phyloP scores from a whole-genome alignment of 1,140 invertebrate genomes.

The Drosophila trapezifrons region DNA sequence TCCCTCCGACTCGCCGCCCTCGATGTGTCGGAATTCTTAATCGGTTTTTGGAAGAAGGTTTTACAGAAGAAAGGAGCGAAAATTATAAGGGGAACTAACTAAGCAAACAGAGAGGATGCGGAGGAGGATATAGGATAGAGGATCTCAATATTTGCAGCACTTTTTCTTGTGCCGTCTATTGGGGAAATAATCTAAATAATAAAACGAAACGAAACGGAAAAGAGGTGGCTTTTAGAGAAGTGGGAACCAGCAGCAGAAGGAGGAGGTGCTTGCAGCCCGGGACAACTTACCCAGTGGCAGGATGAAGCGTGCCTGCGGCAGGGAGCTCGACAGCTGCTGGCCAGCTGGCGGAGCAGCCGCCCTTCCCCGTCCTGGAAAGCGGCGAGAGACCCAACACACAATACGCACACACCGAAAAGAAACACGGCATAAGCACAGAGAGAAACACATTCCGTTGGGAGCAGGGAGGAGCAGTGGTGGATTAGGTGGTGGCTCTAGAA shows the following conservation, averaged over 20 bases:
- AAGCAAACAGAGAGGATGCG: conserved; percentile 30
- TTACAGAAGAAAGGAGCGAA: conserved; percentile 43
- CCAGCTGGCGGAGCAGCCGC: conserved; percentile 19
- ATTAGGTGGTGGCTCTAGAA: conserved; percentile 54
- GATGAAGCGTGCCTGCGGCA: conserved; percentile 77
- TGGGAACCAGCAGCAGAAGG: conserved; percentile 5
- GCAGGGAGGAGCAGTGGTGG: conserved; percentile 14
- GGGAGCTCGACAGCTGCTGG: conserved; percentile 25
- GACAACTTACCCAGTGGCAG: conserved; percentile 80
- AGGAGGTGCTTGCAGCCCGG: conserved; percentile 20
- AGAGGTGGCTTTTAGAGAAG: conserved; percentile 19
- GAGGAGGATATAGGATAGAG: neutral
- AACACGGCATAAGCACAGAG: conserved; percentile 57
- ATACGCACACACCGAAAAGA: conserved; percentile 52
- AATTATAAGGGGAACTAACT: conserved; percentile 52
- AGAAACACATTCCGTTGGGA: conserved; percentile 56
- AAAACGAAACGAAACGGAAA: conserved; percentile 41
- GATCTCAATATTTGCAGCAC: conserved; percentile 78
- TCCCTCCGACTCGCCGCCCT: conserved; percentile 71
- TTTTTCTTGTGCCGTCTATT: conserved; percentile 82
- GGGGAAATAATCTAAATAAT: conserved; percentile 82
- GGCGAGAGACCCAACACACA: conserved; percentile 44
- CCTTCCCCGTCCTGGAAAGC: conserved; percentile 63
- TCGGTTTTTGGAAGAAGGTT: conserved; percentile 21
- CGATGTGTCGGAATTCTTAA: conserved; percentile 79